Base-by-base conservation (phyloP, 2,888 invertebrate species). In the Leptopterna dolabrata region DNA sequence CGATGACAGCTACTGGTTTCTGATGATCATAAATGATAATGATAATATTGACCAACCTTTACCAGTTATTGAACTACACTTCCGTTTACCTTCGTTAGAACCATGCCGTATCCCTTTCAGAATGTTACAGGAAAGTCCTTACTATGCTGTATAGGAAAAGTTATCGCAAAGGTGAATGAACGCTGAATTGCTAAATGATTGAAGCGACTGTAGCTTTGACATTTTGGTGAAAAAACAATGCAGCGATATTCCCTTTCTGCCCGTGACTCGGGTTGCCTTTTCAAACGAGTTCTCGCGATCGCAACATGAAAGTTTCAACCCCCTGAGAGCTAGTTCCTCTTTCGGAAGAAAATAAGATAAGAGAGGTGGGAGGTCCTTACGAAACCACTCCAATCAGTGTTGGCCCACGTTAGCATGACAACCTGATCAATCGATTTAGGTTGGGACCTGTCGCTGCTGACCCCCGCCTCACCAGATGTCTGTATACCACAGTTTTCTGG, bases 391-490 rank as follows among this genome's bases (percentile, higher is more conserved):
- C 78, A 78, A 78, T 78, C 78, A 78, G 81, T 81, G 55, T 51
- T 55, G 81, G 63, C 51, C 43, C 19, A 13, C 41, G 83, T 83
- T 83, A 41, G 70, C 83, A 83, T 83, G 83, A 83, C 83, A 83
- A 83, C 83, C 63, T 83, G 81, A 81, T 63, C 83, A 83, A 83
- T 83, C 83, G 83, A 83, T 83, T 83, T 19, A 41, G 27, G 70
- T 16, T 41, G 36, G 43, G 41, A 70, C 83, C 83, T 83, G 63
- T 81, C 81, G 81, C 81, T 81, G 81, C 30, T 51, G 81, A 55
- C 27, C 41, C 9, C 19, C 1, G 76, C n/a, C n/a, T n/a, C 36
- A 30, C 14, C 71, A 71, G 30, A 71, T 6, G 71, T 30, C 30
- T 27, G 71, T 0, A 27, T 71, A 27, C 27, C 24, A 11, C 63